These are phyloP conservation scores for Mycalesis mineus DNA, from an alignment of 2,888 invertebrate species.

Conservation along the genomic window DNA sequence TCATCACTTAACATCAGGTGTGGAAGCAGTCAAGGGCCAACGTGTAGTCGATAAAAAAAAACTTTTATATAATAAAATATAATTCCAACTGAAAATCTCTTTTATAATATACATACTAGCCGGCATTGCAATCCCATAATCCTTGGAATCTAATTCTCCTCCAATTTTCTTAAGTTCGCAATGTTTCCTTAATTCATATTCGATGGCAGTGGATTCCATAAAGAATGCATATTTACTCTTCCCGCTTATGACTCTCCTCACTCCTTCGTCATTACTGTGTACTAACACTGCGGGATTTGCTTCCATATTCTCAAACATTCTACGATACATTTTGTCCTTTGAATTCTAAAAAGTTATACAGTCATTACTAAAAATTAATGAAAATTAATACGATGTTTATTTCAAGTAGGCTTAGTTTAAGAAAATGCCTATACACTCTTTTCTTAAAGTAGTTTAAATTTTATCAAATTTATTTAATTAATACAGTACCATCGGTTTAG, in stretches of 20 bases:
- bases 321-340: conserved; percentile 89
- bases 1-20: too few relatives aligned
- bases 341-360: conserved; percentile 80
- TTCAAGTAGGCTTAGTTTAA: too few relatives aligned
- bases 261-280: conserved; percentile 88
- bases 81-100: too few relatives aligned
- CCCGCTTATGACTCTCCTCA: conserved; percentile 82
- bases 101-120: conserved; percentile 79
- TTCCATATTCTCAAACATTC: conserved; percentile 94
- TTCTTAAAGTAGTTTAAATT: too few relatives aligned
- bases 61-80: too few relatives aligned
- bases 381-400: too few relatives aligned
- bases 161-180: conserved; percentile 91
- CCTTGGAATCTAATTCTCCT: conserved; percentile 87
- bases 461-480: too few relatives aligned
- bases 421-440: too few relatives aligned
- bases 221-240: conserved; percentile 89
- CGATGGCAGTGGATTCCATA: conserved; percentile 96
- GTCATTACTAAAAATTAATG: too few relatives aligned
- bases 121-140: conserved; percentile 92
- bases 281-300: conserved; percentile 88
- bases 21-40: too few relatives aligned
- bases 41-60: too few relatives aligned
- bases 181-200: conserved; percentile 90
- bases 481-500: too few relatives aligned